These are phyloP conservation scores for Agrochola lychnidis DNA, from an alignment of 2,888 invertebrate genomes.

Conservation along the genomic window DNA sequence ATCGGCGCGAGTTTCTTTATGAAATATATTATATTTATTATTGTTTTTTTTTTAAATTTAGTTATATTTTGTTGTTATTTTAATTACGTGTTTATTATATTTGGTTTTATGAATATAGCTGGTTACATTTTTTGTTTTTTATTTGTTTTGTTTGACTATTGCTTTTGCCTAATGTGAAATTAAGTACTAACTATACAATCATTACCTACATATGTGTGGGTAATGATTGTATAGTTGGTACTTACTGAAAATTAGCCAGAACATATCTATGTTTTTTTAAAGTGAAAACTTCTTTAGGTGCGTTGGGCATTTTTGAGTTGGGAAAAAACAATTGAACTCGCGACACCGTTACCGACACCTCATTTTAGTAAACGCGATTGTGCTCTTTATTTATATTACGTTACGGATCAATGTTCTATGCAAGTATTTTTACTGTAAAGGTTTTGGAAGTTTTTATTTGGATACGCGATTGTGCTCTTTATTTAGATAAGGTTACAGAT, in stretches of 20 bases:
- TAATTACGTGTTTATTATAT: background rate
- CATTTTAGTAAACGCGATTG: too few relatives aligned
- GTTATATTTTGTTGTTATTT: constrained; percentile 3
- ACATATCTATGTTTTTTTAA: background rate
- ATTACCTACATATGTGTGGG: background rate
- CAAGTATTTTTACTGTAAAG: too few relatives aligned
- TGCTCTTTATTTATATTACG: too few relatives aligned
- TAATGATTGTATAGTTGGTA: background rate
- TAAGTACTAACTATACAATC: too few relatives aligned
- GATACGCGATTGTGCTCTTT: too few relatives aligned
- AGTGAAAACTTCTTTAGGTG: too few relatives aligned
- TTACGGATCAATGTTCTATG: too few relatives aligned
- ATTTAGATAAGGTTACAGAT: too few relatives aligned
- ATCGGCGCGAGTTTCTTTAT: constrained; percentile 57
- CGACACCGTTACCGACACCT: too few relatives aligned
- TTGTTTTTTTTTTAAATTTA: constrained; percentile 36
- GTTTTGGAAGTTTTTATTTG: too few relatives aligned
- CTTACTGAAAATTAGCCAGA: background rate
- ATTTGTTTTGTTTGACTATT: background rate
- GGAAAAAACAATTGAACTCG: too few relatives aligned
- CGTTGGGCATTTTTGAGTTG: too few relatives aligned
- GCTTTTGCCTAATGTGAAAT: background rate
- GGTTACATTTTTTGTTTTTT: background rate
- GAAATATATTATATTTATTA: constrained; percentile 39
- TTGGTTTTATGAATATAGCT: background rate